Evolutionary conservation across 1,140 invertebrate species (phyloP), one percentile per base, ranked within the genome.

Genomic region (Mizuhopecten yessoensis): DNA sequence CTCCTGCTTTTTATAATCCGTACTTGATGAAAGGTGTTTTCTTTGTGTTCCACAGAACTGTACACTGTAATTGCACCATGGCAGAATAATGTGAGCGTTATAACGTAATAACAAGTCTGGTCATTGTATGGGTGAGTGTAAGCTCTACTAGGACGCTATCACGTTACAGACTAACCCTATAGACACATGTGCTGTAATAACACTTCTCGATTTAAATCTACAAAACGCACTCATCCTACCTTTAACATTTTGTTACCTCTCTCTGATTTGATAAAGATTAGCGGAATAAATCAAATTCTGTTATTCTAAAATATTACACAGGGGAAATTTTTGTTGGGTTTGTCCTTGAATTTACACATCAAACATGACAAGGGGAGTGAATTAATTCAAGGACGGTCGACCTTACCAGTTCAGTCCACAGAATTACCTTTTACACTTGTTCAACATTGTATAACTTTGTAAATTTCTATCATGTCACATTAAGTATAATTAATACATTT

Each of bases 311-410:
- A 75, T 75, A 29, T 29, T 75, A 75, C 57, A 75, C 57, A n/a
- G 29, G 57, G n/a, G 57, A 29, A n/a, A 75, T 9, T 75, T 75
- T 75, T 75, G 57, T n/a, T 2, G 57, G 57, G 0, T 5, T 17
- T 75, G 57, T 75, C 57, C n/a, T 29, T 75, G 57, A 75, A 75
- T 75, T 75, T 75, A 75, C 57, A 75, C 57, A 29, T 75, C 57
- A 75, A 75, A 75, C 5, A 75, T 75, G 57, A 29, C 23, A 49
- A 75, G 57, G 57, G 57, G 23, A 13, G n/a, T n/a, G 23, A 75
- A 75, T 29, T 2, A 17, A 57, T 57, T 9, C 7, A 29, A 75
- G 5, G 42, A 75, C 23, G 29, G 57, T 7, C 57, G 29, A n/a
- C n/a, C 23, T 75, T 75, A 75, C 23, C 1, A 1, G 42, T 45